Percentiles rank a stretch among this genome's conserved stretches.
Conservation (phyloP, 2,888 invertebrate genomes). For the Macrosiphum euphorbiae region DNA sequence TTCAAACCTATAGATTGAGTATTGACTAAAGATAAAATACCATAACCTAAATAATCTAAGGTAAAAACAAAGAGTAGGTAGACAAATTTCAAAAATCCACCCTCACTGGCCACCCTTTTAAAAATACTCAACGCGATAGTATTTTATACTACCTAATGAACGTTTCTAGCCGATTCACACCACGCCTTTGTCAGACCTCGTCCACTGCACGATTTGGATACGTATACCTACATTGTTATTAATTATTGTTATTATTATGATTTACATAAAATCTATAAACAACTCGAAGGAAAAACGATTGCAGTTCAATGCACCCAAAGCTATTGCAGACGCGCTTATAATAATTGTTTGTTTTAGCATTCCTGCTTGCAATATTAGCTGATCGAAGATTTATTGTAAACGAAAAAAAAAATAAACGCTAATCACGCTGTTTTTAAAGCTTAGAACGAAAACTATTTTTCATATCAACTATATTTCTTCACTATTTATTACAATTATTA, state of each 20-base stretch:
- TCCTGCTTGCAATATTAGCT: neutral
- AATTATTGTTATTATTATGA: neutral
- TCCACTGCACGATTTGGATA: neutral
- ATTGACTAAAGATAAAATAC: neutral
- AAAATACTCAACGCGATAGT: neutral
- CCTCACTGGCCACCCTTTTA: neutral
- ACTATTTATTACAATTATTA: neutral
- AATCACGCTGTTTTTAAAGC: neutral
- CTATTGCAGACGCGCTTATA: neutral
- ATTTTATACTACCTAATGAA: neutral
- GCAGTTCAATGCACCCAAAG: constrained; percentile 23
- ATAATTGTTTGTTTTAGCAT: constrained; percentile 1
- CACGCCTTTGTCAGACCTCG: neutral
- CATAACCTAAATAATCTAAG: neutral
- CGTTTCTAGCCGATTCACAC: neutral
- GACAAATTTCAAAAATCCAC: neutral
- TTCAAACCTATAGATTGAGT: neutral
- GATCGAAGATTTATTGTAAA: neutral
- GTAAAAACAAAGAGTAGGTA: neutral
- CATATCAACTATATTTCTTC: neutral
- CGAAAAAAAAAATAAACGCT: neutral
- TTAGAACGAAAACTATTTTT: neutral
- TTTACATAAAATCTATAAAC: neutral
- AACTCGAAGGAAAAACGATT: neutral
- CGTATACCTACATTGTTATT: neutral